Evolutionary conservation across 2,113 vertebrate species (phyloP).

Genomic region (Monarcha castaneiventris): DNA sequence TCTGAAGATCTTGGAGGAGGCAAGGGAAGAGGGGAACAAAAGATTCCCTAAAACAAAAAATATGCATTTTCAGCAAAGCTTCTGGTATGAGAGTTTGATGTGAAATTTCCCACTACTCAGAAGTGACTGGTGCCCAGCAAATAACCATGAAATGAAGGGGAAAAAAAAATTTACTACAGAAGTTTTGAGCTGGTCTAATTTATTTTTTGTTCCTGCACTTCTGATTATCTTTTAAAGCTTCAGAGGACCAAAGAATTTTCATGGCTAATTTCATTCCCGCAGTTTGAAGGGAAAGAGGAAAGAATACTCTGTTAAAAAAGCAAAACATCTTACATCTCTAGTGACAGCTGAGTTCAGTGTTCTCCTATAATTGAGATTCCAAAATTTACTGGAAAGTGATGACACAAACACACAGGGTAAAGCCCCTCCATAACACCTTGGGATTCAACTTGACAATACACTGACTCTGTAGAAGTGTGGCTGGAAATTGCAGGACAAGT

Average conservation of each 20-base stretch:
- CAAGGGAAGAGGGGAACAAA: background rate
- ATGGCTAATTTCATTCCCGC: background rate
- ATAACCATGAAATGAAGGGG: background rate
- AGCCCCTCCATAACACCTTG: background rate
- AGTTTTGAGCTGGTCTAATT: background rate
- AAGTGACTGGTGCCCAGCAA: background rate
- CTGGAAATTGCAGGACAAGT: background rate
- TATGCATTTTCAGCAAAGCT: background rate
- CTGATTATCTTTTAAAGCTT: background rate
- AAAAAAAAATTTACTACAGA: background rate
- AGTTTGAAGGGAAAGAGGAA: background rate
- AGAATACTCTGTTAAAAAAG: background rate
- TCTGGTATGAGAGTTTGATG: background rate
- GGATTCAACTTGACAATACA: background rate
- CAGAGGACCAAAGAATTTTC: background rate
- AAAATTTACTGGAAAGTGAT: background rate
- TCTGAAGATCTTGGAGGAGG: background rate
- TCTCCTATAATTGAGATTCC: background rate
- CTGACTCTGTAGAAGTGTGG: background rate
- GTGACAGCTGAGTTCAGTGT: background rate
- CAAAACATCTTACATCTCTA: background rate
- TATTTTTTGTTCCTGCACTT: background rate
- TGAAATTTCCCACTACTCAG: background rate
- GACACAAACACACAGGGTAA: conserved; percentile 8
- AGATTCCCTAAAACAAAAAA: background rate